A percentile compares a stretch with the other conserved stretches of the same genome.
Evolutionary conservation across 1,140 invertebrate species (phyloP).

Genomic region (Cotesia typhae): DNA sequence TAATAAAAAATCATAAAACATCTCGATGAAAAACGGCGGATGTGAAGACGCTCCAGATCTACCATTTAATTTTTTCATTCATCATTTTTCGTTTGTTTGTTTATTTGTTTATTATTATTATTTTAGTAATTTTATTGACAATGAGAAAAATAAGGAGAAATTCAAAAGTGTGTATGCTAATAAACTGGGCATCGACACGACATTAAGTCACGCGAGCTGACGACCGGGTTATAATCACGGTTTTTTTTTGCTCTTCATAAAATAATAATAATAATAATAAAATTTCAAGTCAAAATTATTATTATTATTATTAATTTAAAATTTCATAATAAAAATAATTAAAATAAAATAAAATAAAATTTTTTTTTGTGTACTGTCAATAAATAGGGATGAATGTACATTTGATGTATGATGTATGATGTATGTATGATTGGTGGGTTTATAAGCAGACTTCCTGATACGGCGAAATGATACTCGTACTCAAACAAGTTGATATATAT

Average conservation of each 20-base stretch:
- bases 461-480: neutral
- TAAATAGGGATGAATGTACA: neutral
- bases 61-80: neutral
- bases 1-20: too few relatives aligned
- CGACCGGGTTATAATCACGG: neutral
- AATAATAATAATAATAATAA: too few relatives aligned
- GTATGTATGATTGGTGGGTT: neutral
- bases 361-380: neutral
- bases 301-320: too few relatives aligned
- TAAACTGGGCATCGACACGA: constrained; percentile 35
- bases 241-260: neutral
- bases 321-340: neutral
- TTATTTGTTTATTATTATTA: neutral
- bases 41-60: constrained; percentile 6
- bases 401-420: neutral
- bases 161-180: constrained; percentile 19
- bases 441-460: constrained; percentile 1
- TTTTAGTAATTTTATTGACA: constrained; percentile 10
- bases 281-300: too few relatives aligned
- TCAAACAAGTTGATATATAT: constrained; percentile 10
- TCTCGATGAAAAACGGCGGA: neutral
- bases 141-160: constrained; percentile 7
- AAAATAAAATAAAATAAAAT: neutral
- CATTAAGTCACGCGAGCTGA: constrained; percentile 22
- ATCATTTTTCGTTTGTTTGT: neutral